A percentile compares a stretch with the other conserved stretches of the same genome.
Evolutionary conservation across 2,888 invertebrate genomes (phyloP).

Genomic region (Drosophila tripunctata): DNA sequence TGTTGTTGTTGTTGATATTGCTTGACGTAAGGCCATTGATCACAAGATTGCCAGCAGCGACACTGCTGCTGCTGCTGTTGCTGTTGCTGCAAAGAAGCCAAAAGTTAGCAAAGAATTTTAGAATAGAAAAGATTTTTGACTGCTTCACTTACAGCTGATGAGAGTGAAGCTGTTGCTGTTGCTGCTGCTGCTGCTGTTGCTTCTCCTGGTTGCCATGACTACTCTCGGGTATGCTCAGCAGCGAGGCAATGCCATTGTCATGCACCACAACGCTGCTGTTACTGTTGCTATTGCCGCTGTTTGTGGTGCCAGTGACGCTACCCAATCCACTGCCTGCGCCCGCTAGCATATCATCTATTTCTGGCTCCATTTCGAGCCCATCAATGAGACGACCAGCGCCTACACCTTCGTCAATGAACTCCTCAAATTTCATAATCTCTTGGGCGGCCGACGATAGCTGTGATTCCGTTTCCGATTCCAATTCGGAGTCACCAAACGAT

Average conservation of each 20-base stretch:
- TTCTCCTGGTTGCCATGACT: too few species aligned
- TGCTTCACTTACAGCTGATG: conserved; percentile 64
- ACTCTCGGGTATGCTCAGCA: conserved; percentile 63
- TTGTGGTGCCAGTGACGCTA: conserved; percentile 67
- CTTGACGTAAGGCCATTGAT: conserved; percentile 82
- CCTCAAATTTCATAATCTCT: conserved; percentile 82
- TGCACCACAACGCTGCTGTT: conserved; percentile 64
- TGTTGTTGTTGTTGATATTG: conserved; percentile 71
- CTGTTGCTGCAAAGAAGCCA: conserved; percentile 25
- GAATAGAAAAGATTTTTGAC: background rate
- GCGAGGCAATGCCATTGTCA: conserved; percentile 54
- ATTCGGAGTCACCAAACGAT: conserved; percentile 76
- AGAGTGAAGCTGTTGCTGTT: conserved; percentile 35
- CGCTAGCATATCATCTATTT: conserved; percentile 75
- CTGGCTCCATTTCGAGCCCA: conserved; percentile 82
- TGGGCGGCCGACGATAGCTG: conserved; percentile 79
- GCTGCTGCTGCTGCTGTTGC: too few species aligned
- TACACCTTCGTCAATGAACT: conserved; percentile 81
- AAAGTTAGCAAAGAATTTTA: background rate
- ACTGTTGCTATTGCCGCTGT: conserved; percentile 61
- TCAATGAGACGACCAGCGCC: conserved; percentile 79
- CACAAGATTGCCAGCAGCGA: conserved; percentile 68
- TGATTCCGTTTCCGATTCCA: conserved; percentile 82
- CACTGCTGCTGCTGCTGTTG: conserved; percentile 57
- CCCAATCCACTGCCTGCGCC: conserved; percentile 58